Evolutionary conservation across 2,888 invertebrate genomes (phyloP), one percentile per base, ranked within the genome.

Genomic region (Pseudeuparius sepicola): DNA sequence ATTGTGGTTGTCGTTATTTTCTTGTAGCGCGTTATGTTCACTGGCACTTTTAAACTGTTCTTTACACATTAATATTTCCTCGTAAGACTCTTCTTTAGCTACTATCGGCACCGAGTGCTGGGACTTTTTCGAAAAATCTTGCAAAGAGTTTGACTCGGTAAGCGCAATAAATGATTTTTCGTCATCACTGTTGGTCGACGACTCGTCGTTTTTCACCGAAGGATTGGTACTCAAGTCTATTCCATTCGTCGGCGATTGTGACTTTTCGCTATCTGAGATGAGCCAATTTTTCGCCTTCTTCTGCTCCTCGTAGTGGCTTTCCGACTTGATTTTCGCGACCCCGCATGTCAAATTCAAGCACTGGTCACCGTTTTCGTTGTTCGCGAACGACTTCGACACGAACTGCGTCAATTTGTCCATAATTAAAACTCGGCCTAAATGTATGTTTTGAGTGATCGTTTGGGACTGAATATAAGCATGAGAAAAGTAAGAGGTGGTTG

Each of bases 381-480:
- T 74, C 58, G 81, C 81, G 64, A 87, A 81, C 42, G 86, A 85
- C 66, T 86, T 86, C 54, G 84, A 84, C 58, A 88, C 87, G 70
- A 88, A 87, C 70, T 86, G 84, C 57, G 87, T 83, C 63, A 88
- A 73, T 70, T 87, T 84, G 69, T 87, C 87, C 87, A 88, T 87
- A 49, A 52, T 51, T 50, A 54, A 48, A 48, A 41, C 49, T 50
- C 51, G 49, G 51, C 51, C 49, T 50, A 59, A 63, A 48, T 47
- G 47, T 52, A 52, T 46, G 52, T 54, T 54, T 51, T 48, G 46
- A 52, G 47, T 45, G 52, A 49, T 53, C 54, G 55, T 55, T 54
- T 55, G 55, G 45, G 49, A 49, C 48, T 50, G 50, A 43, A 49
- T 41, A 56, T 55, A 55, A 56, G 55, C 55, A 56, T 55, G 53